Evolutionary conservation across 2,797 vertebrate species (phyloP).

Genomic region (Dromococcyx pavoninus): DNA sequence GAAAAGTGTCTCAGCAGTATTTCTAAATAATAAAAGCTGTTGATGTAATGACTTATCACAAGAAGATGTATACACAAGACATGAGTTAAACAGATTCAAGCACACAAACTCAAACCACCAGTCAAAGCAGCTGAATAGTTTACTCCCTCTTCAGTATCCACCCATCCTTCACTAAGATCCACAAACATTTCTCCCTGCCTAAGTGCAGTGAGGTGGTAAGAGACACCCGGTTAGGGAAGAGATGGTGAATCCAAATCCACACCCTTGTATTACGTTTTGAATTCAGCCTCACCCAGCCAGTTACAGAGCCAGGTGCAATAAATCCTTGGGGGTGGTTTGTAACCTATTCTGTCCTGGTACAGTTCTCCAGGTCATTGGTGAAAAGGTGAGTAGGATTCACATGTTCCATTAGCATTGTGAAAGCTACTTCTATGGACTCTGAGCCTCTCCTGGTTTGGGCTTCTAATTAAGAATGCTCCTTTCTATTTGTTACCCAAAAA

Average conservation of each 20-base stretch:
- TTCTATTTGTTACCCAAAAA: not conserved
- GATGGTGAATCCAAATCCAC: not conserved
- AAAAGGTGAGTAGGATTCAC: not conserved
- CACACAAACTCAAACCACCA: slow-evolving; percentile 18
- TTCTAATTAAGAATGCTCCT: not conserved
- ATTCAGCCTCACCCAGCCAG: not conserved
- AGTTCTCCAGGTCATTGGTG: not conserved
- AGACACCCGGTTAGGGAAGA: not conserved
- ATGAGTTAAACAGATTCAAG: slow-evolving; percentile 52
- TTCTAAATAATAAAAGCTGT: slow-evolving; percentile 57
- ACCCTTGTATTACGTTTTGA: accelerated
- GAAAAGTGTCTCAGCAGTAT: slow-evolving; percentile 58
- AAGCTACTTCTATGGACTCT: not conserved
- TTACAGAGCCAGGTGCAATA: not conserved
- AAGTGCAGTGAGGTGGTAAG: not conserved
- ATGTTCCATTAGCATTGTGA: not conserved
- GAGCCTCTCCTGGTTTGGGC: too few species aligned
- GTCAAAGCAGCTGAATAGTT: not conserved
- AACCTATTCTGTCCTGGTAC: not conserved
- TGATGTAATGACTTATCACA: slow-evolving; percentile 66
- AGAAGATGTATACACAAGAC: slow-evolving; percentile 55
- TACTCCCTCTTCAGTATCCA: not conserved
- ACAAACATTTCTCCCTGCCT: not conserved
- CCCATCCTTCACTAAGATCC: not conserved
- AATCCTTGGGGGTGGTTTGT: accelerated